Evolutionary conservation across 1,140 invertebrate species (phyloP).

Genomic region (Zaprionus davidi): DNA sequence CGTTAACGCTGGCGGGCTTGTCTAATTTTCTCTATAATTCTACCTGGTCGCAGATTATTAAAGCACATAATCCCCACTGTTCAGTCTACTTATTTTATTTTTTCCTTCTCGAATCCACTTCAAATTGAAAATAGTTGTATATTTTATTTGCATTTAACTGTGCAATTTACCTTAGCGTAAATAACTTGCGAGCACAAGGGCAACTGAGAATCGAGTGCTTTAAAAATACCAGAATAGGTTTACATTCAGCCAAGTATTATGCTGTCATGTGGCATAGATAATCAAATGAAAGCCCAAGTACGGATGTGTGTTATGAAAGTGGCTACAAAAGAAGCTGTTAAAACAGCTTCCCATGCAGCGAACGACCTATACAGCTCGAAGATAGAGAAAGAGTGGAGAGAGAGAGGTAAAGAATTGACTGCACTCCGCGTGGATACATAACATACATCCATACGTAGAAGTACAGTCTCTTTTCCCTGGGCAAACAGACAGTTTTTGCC

Average conservation of each 20-base stretch:
- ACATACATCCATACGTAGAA: conserved; percentile 8
- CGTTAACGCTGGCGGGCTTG: too few relatives aligned
- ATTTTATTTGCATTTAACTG: background rate
- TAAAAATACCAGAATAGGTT: conserved; percentile 43
- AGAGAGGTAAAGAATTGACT: conserved; percentile 5
- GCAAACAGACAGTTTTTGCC: conserved; percentile 60
- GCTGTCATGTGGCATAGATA: conserved; percentile 48
- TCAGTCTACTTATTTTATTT: background rate
- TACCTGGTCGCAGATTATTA: background rate
- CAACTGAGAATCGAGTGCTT: conserved; percentile 2
- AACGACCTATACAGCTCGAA: background rate
- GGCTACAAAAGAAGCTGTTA: conserved; percentile 74
- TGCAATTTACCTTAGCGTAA: background rate
- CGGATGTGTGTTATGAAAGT: conserved; percentile 57
- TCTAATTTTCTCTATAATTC: too few relatives aligned
- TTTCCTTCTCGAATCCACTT: background rate
- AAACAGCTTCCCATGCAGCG: conserved; percentile 56
- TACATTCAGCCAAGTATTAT: conserved; percentile 56
- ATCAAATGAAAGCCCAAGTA: conserved; percentile 16
- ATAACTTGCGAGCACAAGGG: background rate
- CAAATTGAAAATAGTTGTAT: background rate
- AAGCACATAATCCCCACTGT: background rate
- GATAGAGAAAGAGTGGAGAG: background rate
- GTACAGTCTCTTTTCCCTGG: background rate
- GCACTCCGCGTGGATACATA: conserved; percentile 18